Evolutionary conservation across 1,140 invertebrate species (phyloP), one percentile per base, ranked within the genome.

Genomic region (Caenorhabditis remanei): DNA sequence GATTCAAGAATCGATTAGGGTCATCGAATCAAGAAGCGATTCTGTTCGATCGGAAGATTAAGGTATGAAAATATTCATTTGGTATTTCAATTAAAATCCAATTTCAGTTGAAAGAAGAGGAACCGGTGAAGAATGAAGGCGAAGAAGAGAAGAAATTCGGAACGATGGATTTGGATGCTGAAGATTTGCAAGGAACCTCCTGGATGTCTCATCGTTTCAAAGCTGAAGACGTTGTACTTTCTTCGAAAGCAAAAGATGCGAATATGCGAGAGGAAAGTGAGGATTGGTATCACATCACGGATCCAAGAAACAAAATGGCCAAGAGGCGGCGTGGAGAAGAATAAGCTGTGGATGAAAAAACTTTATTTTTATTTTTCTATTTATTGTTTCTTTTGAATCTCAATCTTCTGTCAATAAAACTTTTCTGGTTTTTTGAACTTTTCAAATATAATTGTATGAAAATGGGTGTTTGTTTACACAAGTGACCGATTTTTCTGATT

Each of bases 201-300:
- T 94, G 93, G 92, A 93, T 98, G 92, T 94, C 94, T 6, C 96
- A 97, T 92, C 95, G 94, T 55, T 93, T 99, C 56, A 84, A 92
- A 46, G 91, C 91, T 14, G 97, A 96, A 92, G 95, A 96, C 88
- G 65, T 82, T 5, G 95, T 96, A 13, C 94, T 95, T 87, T 94
- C 95, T 0, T 95, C 96, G 21, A 93, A 97, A 83, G 98, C 98
- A 0, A 97, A 97, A 92, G 98, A 99, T 94, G 98, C 98, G 0
- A 98, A 96, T 90, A 96, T 95, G 6, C 97, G 97, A 92, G 92
- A 94, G 7, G 87, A 91, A 46, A 95, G 95, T 85, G 96, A 97
- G 90, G 97, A 99, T 92, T 97, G 97, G 96, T 99, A 97, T 93
- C 96, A 98, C 91, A 96, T 98, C 86, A 87, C 71, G 75, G 91